Evolutionary conservation across 2,113 vertebrate genomes (phyloP), one percentile per base, ranked within the genome.

Genomic region (Osmerus mordax): DNA sequence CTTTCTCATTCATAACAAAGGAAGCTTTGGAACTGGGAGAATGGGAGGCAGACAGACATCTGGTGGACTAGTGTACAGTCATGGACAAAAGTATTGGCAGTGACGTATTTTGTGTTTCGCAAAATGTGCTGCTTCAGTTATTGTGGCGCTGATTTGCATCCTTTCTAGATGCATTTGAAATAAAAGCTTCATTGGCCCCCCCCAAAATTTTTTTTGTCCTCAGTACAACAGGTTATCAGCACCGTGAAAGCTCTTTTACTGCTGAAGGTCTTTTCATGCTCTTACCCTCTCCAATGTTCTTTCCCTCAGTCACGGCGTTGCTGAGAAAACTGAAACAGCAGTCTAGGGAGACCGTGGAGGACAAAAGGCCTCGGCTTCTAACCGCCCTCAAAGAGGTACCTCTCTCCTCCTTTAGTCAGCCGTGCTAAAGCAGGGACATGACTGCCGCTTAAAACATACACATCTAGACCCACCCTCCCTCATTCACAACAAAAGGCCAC

Each of bases 271-370:
- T 36, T 36, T 7, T 36, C 6, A 4, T 6, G 32, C 32, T 6
- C 32, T 36, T 36, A 36, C 5, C 32, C 1, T 36, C 32, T 36
- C 32, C 32, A 28, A 21, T 13, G 59, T 14, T 69, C 79, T 65
- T 70, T 60, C 71, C 47, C 87, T 78, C 65, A 99, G 97, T 99
- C 93, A 99, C 96, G 78, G 97, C 97, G 58, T 91, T 99, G 87
- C 89, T 99, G 82, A 94, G 97, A 87, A 99, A 99, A 81, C 94
- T 99, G 79, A 99, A 99, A 80, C 97, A 99, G 82, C 97, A 99
- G 23, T 99, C 97, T 89, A 95, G 97, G 84, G 97, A 99, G 90
- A 99, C 89, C 70, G 97, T 99, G 83, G 96, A 99, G 91, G 97
- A 99, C 89, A 99, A 99, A 87, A 87, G 97, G 92, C 97, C 97